Evolutionary conservation across 1,140 invertebrate genomes (phyloP).

Genomic region (Ostrea denselamellosa): DNA sequence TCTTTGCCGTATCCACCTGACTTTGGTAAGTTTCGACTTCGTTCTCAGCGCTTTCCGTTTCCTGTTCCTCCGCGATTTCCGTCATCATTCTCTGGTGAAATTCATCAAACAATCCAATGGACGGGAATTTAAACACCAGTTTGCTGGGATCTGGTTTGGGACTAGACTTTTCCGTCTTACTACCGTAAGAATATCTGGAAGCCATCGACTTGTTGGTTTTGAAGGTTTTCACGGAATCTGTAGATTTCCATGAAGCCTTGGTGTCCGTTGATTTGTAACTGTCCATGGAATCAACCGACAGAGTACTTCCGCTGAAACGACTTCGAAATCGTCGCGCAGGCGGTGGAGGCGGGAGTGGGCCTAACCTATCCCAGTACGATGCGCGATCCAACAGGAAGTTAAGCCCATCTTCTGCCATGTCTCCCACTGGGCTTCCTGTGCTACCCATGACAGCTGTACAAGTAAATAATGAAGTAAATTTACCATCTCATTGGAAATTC

Average conservation of each 20-base stretch:
- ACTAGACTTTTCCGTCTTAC: background rate
- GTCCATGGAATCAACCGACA: conserved; percentile 48
- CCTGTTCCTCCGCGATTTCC: conserved; percentile 50
- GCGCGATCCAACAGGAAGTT: conserved; percentile 61
- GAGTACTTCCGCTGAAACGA: conserved; percentile 49
- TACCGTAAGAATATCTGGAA: background rate
- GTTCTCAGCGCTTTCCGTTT: conserved; percentile 25
- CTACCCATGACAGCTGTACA: conserved; percentile 41
- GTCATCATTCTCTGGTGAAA: conserved; percentile 45
- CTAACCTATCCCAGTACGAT: conserved; percentile 62
- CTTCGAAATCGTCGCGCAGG: conserved; percentile 46
- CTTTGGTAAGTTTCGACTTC: background rate
- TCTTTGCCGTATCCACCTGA: conserved; percentile 22
- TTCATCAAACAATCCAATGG: background rate
- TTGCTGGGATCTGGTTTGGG: conserved; percentile 46
- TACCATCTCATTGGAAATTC: background rate
- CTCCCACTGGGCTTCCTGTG: conserved; percentile 53
- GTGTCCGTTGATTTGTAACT: conserved; percentile 42
- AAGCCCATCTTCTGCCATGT: conserved; percentile 58
- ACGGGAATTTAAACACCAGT: conserved; percentile 50
- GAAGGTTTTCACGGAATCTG: conserved; percentile 18
- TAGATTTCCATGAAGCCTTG: conserved; percentile 43
- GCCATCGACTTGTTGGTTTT: background rate
- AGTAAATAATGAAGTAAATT: too few species aligned
- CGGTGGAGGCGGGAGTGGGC: conserved; percentile 63